Evolutionary conservation across 2,888 invertebrate genomes (phyloP), one percentile per base, ranked within the genome.

Genomic region (Tupiocoris notatus): DNA sequence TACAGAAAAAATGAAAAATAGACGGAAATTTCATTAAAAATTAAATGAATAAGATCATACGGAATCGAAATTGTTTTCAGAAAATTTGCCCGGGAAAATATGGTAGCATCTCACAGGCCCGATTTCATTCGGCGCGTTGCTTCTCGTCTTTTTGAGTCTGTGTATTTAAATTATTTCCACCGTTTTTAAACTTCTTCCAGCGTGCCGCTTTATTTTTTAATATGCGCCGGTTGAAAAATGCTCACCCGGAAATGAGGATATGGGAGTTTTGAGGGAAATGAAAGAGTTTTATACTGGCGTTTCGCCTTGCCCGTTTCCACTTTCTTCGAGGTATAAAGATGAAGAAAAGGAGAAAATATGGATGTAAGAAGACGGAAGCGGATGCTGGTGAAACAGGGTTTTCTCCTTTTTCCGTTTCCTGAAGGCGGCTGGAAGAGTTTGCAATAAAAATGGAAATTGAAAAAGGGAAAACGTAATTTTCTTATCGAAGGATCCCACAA

Each of bases 401-500:
- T 39, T 39, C 12, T 12, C 3, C 12, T 12, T 39, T 39, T 39
- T 39, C 12, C 39, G 3, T 39, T 39, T 12, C 39, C 3, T 39
- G 12, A 39, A 39, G 39, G 39, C 39, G 39, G 39, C 39, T 39
- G 39, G 39, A 39, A 39, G 39, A 39, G 57, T 21, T 21, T 2
- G 67, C 57, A 67, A 67, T 67, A 57, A 67, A 67, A 67, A 67
- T 67, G 67, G 67, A 67, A 67, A 67, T 67, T 67, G 67, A 67
- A 67, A 67, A 67, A 54, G 67, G 67, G 67, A 54, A 12, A 56
- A 56, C 56, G 67, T 67, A 67, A 67, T 67, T 67, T 67, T 22
- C 67, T 22, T 67, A 67, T 67, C 57, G 56, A 12, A 12, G 12
- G 21, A 67, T 56, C 67, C 67, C 12, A 12, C 67, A 67, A 67